Evolutionary conservation across 2,888 invertebrate genomes (phyloP).

Genomic region (Mythimna albipuncta): DNA sequence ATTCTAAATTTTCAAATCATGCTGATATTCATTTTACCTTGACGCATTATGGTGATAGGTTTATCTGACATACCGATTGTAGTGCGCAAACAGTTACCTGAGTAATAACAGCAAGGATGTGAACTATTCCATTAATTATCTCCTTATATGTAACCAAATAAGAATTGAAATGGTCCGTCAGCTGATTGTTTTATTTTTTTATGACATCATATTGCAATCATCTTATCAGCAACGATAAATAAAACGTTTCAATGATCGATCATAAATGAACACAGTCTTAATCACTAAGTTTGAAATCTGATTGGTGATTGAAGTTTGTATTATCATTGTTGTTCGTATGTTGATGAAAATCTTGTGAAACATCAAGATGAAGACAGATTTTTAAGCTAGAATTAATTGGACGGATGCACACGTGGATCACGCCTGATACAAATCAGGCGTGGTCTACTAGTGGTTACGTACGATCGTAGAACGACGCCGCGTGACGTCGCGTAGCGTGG

Average conservation of each 20-base stretch:
- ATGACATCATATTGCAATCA: slow-evolving; percentile 29
- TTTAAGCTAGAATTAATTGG: too few relatives aligned
- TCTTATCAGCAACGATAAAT: slow-evolving; percentile 45
- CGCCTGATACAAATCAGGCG: too few relatives aligned
- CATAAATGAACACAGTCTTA: slow-evolving; percentile 16
- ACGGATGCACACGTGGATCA: too few relatives aligned
- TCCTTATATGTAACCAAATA: slow-evolving; percentile 50
- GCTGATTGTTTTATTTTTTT: slow-evolving; percentile 27
- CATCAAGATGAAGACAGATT: background rate
- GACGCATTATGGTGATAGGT: slow-evolving; percentile 31
- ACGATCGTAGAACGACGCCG: too few relatives aligned
- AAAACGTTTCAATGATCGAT: slow-evolving; percentile 42
- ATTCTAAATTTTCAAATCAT: slow-evolving; percentile 30
- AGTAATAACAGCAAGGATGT: slow-evolving; percentile 15
- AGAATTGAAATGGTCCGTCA: slow-evolving; percentile 48
- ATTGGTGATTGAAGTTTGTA: slow-evolving; percentile 5
- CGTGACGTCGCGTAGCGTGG: too few relatives aligned
- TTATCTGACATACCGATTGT: slow-evolving; percentile 32
- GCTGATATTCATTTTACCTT: slow-evolving; percentile 26
- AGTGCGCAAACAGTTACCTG: slow-evolving; percentile 8
- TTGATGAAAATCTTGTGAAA: background rate
- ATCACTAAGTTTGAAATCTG: slow-evolving; percentile 21
- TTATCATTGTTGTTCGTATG: background rate
- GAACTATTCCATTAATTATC: slow-evolving; percentile 11
- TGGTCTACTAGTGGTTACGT: too few relatives aligned